Base-by-base conservation (phyloP, 23 tunicate genomes). In the Ascidia mentula region DNA sequence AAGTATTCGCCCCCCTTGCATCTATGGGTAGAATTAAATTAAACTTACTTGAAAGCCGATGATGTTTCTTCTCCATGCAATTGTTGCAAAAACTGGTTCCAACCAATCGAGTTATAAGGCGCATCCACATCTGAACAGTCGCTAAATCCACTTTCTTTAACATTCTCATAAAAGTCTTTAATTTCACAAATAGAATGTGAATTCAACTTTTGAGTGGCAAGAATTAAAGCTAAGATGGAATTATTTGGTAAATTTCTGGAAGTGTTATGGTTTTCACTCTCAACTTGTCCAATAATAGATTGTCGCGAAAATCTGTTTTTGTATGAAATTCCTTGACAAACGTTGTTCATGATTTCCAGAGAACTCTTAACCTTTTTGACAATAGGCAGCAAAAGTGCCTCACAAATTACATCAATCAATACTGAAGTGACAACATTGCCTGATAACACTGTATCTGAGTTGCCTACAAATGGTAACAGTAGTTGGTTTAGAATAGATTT, bases 111-210 rank as follows among this genome's bases (percentile, higher is more conserved):
- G 72, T 36, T 32, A 59, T 82, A 82, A 32, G 79, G 72, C 46
- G 79, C 79, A 73, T 82, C 86, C 33, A 82, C 39, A 28, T 6
- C n/a, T n/a, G n/a, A n/a, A n/a, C n/a, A n/a, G n/a, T n/a, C n/a
- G n/a, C n/a, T 32, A 73, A 53, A 20, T 53, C 65, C 65, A 53
- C 65, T 9, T 1, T 53, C 65, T 53, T 53, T 53, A 9, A 53
- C 2, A 53, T 20, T 6, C 65, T 53, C 24, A 28, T 53, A 53
- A 26, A 53, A 53, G 13, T 53, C 65, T 20, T 53, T 53, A 28
- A 53, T 9, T 53, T 53, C 65, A 53, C 65, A 20, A 1, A 73
- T 70, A 12, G 86, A 73, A 45, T 20, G 30, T 30, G 42, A 42
- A 31, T 73, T 77, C 30, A 82, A 32, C 34, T 46, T 46, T 72